Percentiles rank a stretch among this genome's conserved stretches.
Evolutionary conservation across 2,888 invertebrate species (phyloP).

Genomic region (Cephus pygmeus): DNA sequence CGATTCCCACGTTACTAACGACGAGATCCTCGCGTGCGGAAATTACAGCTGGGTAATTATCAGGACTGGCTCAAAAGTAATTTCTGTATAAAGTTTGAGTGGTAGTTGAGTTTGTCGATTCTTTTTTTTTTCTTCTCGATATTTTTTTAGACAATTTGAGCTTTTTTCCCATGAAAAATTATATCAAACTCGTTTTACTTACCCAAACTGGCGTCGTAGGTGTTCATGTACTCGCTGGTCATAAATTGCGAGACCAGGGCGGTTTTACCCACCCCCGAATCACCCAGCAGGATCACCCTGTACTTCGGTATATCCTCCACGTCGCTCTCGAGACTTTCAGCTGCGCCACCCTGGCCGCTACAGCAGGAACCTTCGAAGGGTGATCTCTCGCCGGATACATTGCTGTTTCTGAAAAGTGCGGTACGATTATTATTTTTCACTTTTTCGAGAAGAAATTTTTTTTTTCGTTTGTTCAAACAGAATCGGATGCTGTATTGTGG

Average conservation of each 20-base stretch:
- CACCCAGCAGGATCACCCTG: constrained; percentile 85
- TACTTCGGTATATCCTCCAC: constrained; percentile 79
- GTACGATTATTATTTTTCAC: too few relatives aligned
- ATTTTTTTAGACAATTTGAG: too few relatives aligned
- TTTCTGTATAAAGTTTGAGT: too few relatives aligned
- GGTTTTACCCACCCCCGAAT: constrained; percentile 90
- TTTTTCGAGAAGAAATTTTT: too few relatives aligned
- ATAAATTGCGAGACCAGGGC: constrained; percentile 92
- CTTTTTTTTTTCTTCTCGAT: accelerated
- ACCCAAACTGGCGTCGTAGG: constrained; percentile 92
- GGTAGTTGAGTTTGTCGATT: too few relatives aligned
- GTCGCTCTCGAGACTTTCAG: constrained; percentile 70
- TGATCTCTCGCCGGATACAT: constrained; percentile 76
- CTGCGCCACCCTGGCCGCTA: constrained; percentile 78
- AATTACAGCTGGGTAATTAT: too few relatives aligned
- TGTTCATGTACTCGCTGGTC: constrained; percentile 96
- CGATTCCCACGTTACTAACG: too few relatives aligned
- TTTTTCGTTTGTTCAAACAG: too few relatives aligned
- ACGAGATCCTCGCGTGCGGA: too few relatives aligned
- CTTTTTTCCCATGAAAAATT: too few relatives aligned
- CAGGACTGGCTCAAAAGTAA: too few relatives aligned
- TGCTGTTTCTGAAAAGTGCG: constrained; percentile 73
- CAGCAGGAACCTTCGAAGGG: constrained; percentile 91
- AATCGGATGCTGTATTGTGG: too few relatives aligned
- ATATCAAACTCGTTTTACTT: constrained; percentile 58